Conservation (phyloP, 2,888 invertebrate genomes). For the Pollenia griseotomentosa region DNA sequence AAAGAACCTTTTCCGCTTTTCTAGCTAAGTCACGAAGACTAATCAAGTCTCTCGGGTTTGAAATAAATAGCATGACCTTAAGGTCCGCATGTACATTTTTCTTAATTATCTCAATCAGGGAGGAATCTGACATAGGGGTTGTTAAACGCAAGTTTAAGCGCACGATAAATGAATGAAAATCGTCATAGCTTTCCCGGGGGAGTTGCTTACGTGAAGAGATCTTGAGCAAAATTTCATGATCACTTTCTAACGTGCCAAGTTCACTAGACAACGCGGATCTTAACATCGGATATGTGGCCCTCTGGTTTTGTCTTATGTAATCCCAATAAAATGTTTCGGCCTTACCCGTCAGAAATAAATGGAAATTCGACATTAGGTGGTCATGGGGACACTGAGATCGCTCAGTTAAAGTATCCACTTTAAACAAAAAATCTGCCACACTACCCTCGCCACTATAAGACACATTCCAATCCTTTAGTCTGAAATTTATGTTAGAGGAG, state of each 20-base stretch:
- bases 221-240: slow-evolving; percentile 24
- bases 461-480: slow-evolving; percentile 31
- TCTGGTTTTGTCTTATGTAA: slow-evolving; percentile 6
- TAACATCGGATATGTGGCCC: slow-evolving; percentile 3
- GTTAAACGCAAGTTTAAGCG: not conserved
- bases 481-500: not conserved
- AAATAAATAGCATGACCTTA: slow-evolving; percentile 39
- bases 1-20: slow-evolving; percentile 17
- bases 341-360: not conserved
- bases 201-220: slow-evolving; percentile 12
- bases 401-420: slow-evolving; percentile 6
- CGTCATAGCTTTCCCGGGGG: slow-evolving; percentile 10
- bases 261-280: not conserved
- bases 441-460: not conserved
- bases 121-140: not conserved
- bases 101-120: slow-evolving; percentile 12
- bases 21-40: slow-evolving; percentile 11
- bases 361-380: not conserved
- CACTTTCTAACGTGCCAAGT: slow-evolving; percentile 6
- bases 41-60: not conserved
- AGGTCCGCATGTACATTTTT: slow-evolving; percentile 2
- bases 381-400: not conserved
- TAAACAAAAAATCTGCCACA: slow-evolving; percentile 15
- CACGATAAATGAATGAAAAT: slow-evolving; percentile 1
- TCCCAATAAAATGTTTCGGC: slow-evolving; percentile 17